A percentile compares a stretch with the other conserved stretches of the same genome.
Conservation (phyloP, 2,113 vertebrate genomes). For the Panthera tigris region DNA sequence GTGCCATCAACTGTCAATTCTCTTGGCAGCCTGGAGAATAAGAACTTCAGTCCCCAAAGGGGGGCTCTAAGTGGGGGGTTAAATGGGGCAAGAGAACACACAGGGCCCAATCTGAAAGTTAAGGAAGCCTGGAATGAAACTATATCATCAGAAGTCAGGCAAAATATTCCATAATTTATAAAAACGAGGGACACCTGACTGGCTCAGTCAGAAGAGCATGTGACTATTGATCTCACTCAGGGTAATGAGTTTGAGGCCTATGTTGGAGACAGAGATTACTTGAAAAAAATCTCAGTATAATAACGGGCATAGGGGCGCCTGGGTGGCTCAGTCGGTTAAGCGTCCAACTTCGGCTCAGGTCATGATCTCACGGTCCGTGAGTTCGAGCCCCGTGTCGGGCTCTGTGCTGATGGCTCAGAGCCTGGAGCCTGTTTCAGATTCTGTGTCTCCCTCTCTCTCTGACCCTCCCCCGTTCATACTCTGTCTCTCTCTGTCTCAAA, state of each 20-base stretch:
- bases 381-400: too few relatives aligned
- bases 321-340: too few relatives aligned
- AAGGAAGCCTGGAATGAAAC: not conserved
- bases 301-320: not conserved
- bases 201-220: not conserved
- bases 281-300: not conserved
- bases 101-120: not conserved
- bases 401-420: too few relatives aligned
- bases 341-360: too few relatives aligned
- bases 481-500: too few relatives aligned
- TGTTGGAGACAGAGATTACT: not conserved
- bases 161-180: not conserved
- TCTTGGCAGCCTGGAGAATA: not conserved
- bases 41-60: rapidly evolving
- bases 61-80: too few relatives aligned
- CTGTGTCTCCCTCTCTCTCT: too few relatives aligned
- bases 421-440: too few relatives aligned
- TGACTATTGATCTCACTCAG: not conserved
- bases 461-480: too few relatives aligned
- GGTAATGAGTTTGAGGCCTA: not conserved
- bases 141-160: not conserved
- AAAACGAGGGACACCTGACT: not conserved
- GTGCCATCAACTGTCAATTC: not conserved
- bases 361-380: too few relatives aligned
- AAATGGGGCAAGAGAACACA: not conserved